These are phyloP conservation scores for Dorcus parallelipipedus DNA, from an alignment of 2,888 invertebrate species.

Conservation along the genomic window DNA sequence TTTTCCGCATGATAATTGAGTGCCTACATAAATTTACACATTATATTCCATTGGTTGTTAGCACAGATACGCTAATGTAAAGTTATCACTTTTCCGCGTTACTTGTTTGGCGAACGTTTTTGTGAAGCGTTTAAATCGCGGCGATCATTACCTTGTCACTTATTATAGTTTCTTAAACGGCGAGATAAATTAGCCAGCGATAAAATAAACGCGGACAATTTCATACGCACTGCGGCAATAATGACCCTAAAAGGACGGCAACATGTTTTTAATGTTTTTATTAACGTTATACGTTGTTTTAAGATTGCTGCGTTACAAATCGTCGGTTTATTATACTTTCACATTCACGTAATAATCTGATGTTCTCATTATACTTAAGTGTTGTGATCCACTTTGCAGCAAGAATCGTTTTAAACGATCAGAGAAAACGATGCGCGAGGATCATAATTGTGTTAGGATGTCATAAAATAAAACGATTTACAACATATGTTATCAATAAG, in stretches of 20 bases:
- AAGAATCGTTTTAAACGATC: neutral
- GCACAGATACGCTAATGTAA: neutral
- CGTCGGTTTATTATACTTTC: neutral
- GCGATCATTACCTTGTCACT: too few species aligned
- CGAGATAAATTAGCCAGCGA: too few species aligned
- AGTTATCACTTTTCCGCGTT: neutral
- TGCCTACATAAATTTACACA: neutral
- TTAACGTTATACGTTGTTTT: neutral
- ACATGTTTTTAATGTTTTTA: too few species aligned
- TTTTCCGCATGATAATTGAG: neutral
- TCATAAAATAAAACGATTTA: neutral
- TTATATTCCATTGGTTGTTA: neutral
- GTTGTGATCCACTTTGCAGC: neutral
- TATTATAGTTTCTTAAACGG: too few species aligned
- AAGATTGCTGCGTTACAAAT: neutral
- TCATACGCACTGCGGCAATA: too few species aligned
- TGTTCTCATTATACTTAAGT: neutral
- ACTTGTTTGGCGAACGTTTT: too few species aligned
- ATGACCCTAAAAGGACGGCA: too few species aligned
- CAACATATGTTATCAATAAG: neutral
- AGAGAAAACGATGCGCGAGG: neutral
- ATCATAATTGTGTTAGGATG: constrained; percentile 1
- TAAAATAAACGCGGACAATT: too few species aligned
- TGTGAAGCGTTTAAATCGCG: too few species aligned
- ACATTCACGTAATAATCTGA: constrained; percentile 1